phyloP scores from a whole-genome alignment of 2,113 vertebrate genomes.

The Zootoca vivipara region DNA sequence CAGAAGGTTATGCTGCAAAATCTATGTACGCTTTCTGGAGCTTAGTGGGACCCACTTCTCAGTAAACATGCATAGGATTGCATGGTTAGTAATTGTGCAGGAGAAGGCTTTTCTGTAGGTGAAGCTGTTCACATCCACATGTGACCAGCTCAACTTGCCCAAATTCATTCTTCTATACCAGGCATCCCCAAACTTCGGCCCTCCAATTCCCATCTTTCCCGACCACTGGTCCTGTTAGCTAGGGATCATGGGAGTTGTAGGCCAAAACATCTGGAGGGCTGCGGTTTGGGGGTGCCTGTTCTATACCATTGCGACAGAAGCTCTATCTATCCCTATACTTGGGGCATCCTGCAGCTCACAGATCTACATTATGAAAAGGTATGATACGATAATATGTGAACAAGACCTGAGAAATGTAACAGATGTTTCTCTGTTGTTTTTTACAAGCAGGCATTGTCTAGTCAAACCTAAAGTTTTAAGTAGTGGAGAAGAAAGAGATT shows the following conservation, averaged over 20 bases:
- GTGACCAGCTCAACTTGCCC: background rate
- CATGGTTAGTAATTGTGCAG: background rate
- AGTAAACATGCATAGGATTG: background rate
- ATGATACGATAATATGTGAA: background rate
- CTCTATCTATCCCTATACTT: background rate
- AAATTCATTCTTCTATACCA: background rate
- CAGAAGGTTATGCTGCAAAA: background rate
- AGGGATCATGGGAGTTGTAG: too few relatives aligned
- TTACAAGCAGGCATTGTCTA: background rate
- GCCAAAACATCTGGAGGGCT: too few relatives aligned
- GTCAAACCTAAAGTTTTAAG: background rate
- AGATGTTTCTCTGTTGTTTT: background rate
- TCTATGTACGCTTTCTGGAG: background rate
- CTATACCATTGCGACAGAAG: background rate
- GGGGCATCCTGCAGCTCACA: background rate
- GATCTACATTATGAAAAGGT: background rate
- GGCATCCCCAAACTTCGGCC: too few relatives aligned
- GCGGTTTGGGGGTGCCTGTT: too few relatives aligned
- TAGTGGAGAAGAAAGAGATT: background rate
- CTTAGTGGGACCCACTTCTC: background rate
- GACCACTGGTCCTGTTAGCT: too few relatives aligned
- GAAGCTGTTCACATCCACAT: too few relatives aligned
- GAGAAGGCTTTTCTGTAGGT: background rate
- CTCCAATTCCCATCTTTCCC: too few relatives aligned
- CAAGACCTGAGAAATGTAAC: background rate